phyloP scores from a whole-genome alignment of 2,113 vertebrate species.

The Pantherophis guttatus region DNA sequence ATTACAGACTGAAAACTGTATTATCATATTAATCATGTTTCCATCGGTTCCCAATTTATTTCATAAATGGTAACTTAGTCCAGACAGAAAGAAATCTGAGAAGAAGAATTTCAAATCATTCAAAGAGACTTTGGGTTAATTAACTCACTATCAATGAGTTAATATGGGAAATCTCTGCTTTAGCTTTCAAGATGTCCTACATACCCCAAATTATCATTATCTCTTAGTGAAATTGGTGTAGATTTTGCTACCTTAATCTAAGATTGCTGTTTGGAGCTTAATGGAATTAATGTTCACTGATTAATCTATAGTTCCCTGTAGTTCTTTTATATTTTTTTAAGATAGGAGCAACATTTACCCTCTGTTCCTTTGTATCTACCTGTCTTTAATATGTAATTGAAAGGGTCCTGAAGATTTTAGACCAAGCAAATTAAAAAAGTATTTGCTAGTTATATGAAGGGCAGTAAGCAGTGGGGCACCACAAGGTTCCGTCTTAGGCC shows the following conservation, averaged over 20 bases:
- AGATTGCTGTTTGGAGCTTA: background rate
- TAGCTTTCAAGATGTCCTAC: background rate
- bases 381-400: background rate
- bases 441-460: background rate
- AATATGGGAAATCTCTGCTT: background rate
- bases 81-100: background rate
- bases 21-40: background rate
- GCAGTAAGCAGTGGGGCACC: no score
- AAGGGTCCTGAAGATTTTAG: background rate
- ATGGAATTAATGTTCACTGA: background rate
- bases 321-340: background rate
- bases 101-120: background rate
- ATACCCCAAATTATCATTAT: no score
- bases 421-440: background rate
- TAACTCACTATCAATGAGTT: background rate
- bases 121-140: background rate
- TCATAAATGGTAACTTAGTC: background rate
- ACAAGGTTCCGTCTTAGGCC: no score
- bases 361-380: background rate
- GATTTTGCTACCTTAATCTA: background rate
- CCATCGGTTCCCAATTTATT: background rate
- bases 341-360: background rate
- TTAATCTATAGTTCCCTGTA: background rate
- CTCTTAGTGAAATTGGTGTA: background rate
- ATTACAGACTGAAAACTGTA: background rate